phyloP scores from a whole-genome alignment of 2,888 invertebrate genomes.

The Hypomecis atomaria region DNA sequence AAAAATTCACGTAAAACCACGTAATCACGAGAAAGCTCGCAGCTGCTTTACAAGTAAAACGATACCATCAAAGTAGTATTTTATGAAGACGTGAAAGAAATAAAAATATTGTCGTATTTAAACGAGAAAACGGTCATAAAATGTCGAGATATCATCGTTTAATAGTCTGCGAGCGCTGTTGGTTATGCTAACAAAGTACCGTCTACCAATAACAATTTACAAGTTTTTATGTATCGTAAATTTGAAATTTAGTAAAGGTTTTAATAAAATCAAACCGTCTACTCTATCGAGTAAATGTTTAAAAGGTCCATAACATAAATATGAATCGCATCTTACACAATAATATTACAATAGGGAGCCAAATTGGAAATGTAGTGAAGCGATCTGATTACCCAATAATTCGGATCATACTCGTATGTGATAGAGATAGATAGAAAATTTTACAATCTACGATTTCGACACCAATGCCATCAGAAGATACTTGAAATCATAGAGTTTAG shows the following conservation, averaged over 20 bases:
- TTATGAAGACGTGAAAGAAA: conserved; percentile 38
- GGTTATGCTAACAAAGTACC: conserved; percentile 12
- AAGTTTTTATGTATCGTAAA: conserved; percentile 6
- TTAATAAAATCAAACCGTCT: too few species aligned
- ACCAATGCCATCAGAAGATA: too few species aligned
- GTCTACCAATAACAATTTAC: conserved; percentile 5
- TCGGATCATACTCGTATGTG: too few species aligned
- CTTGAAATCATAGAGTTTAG: too few species aligned
- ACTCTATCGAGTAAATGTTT: neutral
- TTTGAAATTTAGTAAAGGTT: conserved; percentile 1
- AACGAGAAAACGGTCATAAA: conserved; percentile 29
- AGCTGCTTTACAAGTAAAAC: conserved; percentile 13
- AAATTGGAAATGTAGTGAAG: neutral
- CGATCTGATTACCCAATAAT: neutral
- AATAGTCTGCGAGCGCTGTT: neutral
- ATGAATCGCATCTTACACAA: neutral
- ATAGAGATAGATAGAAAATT: too few species aligned
- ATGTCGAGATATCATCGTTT: conserved; percentile 24
- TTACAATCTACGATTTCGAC: too few species aligned
- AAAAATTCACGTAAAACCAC: conserved; percentile 47
- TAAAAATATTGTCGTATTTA: conserved; percentile 35
- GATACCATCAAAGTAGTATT: conserved; percentile 39
- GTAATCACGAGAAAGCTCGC: conserved; percentile 52
- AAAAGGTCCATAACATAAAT: conserved; percentile 1
- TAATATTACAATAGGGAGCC: neutral